phyloP scores from a whole-genome alignment of 2,113 vertebrate genomes.

The Vombatus ursinus region DNA sequence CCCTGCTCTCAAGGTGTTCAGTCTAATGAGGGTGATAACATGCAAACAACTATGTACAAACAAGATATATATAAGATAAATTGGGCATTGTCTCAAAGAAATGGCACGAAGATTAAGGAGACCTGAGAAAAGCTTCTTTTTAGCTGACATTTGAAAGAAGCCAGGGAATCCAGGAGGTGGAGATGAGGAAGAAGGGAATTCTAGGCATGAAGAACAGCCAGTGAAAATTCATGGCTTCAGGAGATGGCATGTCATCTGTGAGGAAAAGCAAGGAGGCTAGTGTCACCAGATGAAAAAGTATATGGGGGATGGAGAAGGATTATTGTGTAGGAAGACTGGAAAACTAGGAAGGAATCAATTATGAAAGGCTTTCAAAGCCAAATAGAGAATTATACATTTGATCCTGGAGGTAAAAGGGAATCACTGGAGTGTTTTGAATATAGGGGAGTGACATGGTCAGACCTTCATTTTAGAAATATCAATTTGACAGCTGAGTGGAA shows the following conservation, averaged over 20 bases:
- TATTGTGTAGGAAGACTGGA: not conserved
- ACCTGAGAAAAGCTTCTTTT: not conserved
- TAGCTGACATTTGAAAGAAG: not conserved
- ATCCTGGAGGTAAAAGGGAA: not conserved
- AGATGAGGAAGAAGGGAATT: not conserved
- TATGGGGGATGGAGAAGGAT: not conserved
- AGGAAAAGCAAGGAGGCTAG: not conserved
- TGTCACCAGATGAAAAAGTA: slow-evolving; percentile 3
- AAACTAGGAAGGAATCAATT: not conserved
- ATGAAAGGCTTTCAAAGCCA: not conserved
- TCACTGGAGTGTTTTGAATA: not conserved
- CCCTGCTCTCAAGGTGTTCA: not conserved
- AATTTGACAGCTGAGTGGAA: not conserved
- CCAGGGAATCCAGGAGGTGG: not conserved
- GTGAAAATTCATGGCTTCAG: not conserved
- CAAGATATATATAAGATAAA: not conserved
- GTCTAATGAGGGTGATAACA: not conserved
- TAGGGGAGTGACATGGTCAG: not conserved
- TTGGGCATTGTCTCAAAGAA: not conserved
- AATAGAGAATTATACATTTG: not conserved
- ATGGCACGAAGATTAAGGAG: not conserved
- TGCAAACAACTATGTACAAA: not conserved
- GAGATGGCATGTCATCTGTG: not conserved
- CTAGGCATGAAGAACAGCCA: not conserved
- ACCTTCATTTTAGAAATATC: not conserved